Evolutionary conservation across 2,113 vertebrate species (phyloP).

Genomic region (Verasper variegatus): DNA sequence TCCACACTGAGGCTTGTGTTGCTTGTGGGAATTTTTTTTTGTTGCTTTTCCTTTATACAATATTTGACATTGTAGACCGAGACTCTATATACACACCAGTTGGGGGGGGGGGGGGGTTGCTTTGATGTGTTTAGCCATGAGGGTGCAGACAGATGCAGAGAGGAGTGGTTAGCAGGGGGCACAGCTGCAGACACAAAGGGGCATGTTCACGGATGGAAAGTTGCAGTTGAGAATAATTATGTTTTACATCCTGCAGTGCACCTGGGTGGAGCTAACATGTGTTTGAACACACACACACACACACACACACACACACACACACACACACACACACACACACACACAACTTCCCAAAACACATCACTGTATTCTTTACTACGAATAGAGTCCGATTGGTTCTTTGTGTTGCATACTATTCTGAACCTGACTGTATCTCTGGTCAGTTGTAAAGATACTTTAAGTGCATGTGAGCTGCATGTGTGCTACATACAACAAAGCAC

Average conservation of each 20-base stretch:
- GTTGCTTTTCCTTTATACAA: background rate
- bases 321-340: background rate
- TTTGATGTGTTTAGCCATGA: conserved; percentile 26
- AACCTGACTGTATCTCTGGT: background rate
- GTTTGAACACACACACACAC: conserved; percentile 27
- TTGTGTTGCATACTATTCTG: background rate
- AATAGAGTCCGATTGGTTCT: background rate
- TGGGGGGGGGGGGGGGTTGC: too few species aligned
- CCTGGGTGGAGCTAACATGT: conserved; percentile 53
- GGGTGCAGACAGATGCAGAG: conserved; percentile 10
- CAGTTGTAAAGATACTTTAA: background rate
- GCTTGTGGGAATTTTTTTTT: background rate
- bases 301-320: background rate
- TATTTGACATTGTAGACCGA: too few species aligned
- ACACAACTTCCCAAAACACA: background rate
- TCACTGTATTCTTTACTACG: too few species aligned
- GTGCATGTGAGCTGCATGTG: background rate
- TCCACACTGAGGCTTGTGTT: background rate
- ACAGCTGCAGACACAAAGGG: conserved; percentile 74
- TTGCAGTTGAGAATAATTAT: conserved; percentile 72
- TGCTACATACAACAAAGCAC: conserved; percentile 17
- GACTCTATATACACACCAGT: too few species aligned
- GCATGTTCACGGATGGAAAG: conserved; percentile 66
- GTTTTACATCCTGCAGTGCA: conserved; percentile 57
- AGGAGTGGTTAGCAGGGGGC: conserved; percentile 24